These are phyloP conservation scores for Vespertilio murinus DNA, from an alignment of 2,797 vertebrate species.

Conservation along the genomic window DNA sequence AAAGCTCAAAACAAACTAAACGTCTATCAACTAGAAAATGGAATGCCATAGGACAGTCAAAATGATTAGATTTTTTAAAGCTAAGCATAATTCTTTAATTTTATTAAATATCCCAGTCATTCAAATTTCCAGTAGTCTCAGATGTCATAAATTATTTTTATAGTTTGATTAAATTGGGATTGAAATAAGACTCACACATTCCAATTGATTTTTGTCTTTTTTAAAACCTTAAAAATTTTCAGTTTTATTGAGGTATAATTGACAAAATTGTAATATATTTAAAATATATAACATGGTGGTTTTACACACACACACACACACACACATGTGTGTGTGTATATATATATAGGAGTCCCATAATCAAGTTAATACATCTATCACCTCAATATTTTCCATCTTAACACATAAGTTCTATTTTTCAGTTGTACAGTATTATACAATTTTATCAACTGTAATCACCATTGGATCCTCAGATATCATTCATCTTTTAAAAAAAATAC, in stretches of 20 bases:
- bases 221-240: background rate
- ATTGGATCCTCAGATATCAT: background rate
- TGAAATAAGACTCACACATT: background rate
- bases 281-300: background rate
- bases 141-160: background rate
- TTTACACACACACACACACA: background rate
- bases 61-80: background rate
- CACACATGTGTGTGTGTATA: too few species aligned
- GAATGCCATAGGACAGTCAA: background rate
- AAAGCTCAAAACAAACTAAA: slow-evolving; percentile 5
- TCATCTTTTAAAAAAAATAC: background rate
- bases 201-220: background rate
- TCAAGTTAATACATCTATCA: background rate
- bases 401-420: background rate
- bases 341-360: background rate
- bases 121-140: background rate
- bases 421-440: background rate
- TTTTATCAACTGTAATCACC: background rate
- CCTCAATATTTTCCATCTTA: background rate
- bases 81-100: slow-evolving; percentile 1
- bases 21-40: background rate
- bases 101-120: background rate
- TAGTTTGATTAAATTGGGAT: background rate
- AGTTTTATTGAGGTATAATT: background rate
- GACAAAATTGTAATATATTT: background rate